Base-by-base conservation (phyloP, 2,888 invertebrate species). In the Entomobrya proxima region DNA sequence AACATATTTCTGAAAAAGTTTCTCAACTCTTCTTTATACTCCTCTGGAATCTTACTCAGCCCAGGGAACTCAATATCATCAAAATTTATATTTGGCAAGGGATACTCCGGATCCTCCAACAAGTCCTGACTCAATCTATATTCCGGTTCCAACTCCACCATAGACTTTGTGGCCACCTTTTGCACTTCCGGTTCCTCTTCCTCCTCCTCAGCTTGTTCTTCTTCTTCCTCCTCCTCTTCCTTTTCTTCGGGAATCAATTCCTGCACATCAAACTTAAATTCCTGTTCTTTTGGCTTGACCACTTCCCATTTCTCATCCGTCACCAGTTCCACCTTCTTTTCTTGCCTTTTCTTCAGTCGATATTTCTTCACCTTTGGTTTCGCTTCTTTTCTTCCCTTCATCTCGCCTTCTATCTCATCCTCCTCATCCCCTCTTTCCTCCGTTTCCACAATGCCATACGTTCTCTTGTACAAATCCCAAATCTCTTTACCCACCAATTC, bases 71-170 rank as follows among this genome's bases (percentile, higher is more conserved):
- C 69, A 18, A 80, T 55, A 0, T 6, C 9, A 18, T 55, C 55
- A 32, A 80, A 80, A 1, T 27, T 6, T 7, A 69, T 18, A n/a
- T 69, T 40, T 6, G 80, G 69, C 50, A 52, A 27, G 4, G 80
- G 80, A 24, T 69, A 55, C 1, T 32, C 6, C 11, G 69, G 52
- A 6, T 52, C 67, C 5, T 69, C 40, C 7, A 67, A 24, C 30
- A 80, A 69, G 15, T 80, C 80, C 0, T 1, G 21, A 52, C 50
- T 52, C 18, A 80, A 18, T 52, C 15, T 64, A n/a, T 79, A 67
- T 15, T 64, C 67, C 6, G 61, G 47, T 6, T 74, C 74, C 9
- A 27, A 1, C 5, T 72, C 72, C 18, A 7, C 44, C 1, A 18
- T 1, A 32, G 35, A 18, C 15, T 5, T n/a, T 13, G 9, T n/a